Evolutionary conservation across 2,797 vertebrate species (phyloP).

Genomic region (Periophthalmus magnuspinnatus): DNA sequence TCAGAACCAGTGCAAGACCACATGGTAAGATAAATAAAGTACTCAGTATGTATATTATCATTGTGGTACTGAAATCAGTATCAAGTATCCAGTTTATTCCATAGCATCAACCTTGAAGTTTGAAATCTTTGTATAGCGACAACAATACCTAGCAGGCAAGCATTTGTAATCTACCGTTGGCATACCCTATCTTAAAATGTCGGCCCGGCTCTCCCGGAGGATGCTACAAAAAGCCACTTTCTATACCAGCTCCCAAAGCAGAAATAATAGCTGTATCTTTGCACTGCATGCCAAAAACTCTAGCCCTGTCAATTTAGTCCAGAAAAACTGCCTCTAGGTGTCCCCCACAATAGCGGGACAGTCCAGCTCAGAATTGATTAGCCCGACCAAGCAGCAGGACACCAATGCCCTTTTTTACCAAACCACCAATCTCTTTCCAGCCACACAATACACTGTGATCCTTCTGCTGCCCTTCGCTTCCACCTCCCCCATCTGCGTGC

Average conservation of each 20-base stretch:
- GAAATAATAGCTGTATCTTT: constrained; percentile 40
- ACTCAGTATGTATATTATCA: too few relatives aligned
- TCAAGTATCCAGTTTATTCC: too few relatives aligned
- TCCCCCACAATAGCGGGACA: constrained; percentile 43
- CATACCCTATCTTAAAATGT: not conserved
- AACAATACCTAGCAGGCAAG: not conserved
- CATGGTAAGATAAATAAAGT: too few relatives aligned
- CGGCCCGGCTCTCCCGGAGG: constrained; percentile 29
- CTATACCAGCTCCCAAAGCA: constrained; percentile 21
- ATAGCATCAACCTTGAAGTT: too few relatives aligned
- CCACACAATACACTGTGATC: constrained; percentile 58
- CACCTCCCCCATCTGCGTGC: constrained; percentile 43
- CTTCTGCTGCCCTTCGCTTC: constrained; percentile 43
- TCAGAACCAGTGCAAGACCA: too few relatives aligned
- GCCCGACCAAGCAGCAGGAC: constrained; percentile 41
- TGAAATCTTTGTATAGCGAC: too few relatives aligned
- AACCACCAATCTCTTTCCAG: constrained; percentile 59
- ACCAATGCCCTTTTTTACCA: constrained; percentile 48
- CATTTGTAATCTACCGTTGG: not conserved
- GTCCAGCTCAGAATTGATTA: constrained; percentile 51
- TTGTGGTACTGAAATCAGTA: too few relatives aligned
- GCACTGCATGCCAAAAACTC: constrained; percentile 28
- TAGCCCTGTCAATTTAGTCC: constrained; percentile 39
- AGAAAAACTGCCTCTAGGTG: constrained; percentile 37
- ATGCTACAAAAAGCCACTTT: constrained; percentile 40